Evolutionary conservation across 2,797 vertebrate species (phyloP), one percentile per base, ranked within the genome.

Genomic region (Alfaro cultratus): DNA sequence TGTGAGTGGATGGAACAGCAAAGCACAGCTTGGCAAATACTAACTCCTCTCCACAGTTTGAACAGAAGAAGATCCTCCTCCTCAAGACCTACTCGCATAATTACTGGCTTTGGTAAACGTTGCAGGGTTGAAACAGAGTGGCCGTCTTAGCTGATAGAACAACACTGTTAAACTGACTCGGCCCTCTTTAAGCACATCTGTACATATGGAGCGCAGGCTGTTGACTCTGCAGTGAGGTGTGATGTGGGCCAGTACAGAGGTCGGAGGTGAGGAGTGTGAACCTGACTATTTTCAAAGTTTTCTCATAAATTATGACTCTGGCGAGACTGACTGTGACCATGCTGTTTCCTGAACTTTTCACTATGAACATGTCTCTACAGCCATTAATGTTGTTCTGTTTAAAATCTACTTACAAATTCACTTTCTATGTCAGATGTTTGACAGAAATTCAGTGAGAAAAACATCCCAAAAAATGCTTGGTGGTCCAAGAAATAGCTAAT

Each of bases 71-170:
- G 83, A 90, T 76, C 51, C 74, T 82, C 81, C 73, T 57, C 46
- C 84, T n/a, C 70, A 71, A 83, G 76, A 84, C 74, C 83, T 83
- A 84, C 91, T 92, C 87, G 88, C 86, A 84, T 92, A 92, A 93
- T 91, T 91, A 90, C 90, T 80, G 81, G 88, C 55, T 89, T 93
- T 75, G 75, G 92, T 93, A 94, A 95, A 95, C 93, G 94, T 71
- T 73, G 85, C 87, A 55, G 87, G 80, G 92, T 91, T 92, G 91
- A 93, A 78, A 90, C 87, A 91, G 88, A 76, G 87, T 79, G 85
- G 80, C 80, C 85, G 79, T 88, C 89, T 84, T 89, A 78, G 88
- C 80, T 71, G 78, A 81, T 64, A 80, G 88, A 81, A 87, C 86
- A 86, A 78, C 81, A 85, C 74, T 75, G 77, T 80, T 88, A 86